phyloP scores from a whole-genome alignment of 2,797 vertebrate genomes.

The Tamandua tetradactyla region DNA sequence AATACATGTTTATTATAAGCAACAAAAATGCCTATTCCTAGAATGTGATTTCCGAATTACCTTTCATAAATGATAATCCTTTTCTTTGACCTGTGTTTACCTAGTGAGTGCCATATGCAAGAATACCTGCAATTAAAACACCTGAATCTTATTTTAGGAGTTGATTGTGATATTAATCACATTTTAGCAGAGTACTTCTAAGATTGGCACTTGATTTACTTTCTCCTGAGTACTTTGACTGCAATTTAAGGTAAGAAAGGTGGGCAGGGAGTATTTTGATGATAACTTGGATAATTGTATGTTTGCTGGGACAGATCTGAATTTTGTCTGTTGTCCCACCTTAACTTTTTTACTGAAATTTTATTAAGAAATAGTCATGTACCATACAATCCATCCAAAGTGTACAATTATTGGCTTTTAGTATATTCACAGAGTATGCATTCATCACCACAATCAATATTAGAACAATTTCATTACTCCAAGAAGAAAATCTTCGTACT shows the following conservation, averaged over 20 bases:
- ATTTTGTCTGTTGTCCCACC: not conserved
- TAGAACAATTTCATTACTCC: too few relatives aligned
- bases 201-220: not conserved
- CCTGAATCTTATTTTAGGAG: constrained; percentile 26
- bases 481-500: too few relatives aligned
- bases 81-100: constrained; percentile 28
- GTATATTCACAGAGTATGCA: too few relatives aligned
- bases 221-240: constrained; percentile 15
- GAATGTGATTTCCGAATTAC: constrained; percentile 38
- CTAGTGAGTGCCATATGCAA: not conserved
- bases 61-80: constrained; percentile 15
- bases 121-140: constrained; percentile 34
- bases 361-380: too few relatives aligned
- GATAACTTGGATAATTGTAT: constrained; percentile 7
- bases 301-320: not conserved
- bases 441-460: too few relatives aligned
- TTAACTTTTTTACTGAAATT: not conserved
- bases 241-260: constrained; percentile 28
- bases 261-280: not conserved
- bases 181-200: not conserved
- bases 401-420: too few relatives aligned
- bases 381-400: too few relatives aligned
- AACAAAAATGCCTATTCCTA: constrained; percentile 11
- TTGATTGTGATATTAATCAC: not conserved
- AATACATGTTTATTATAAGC: constrained; percentile 5